Conservation (phyloP, 2,888 invertebrate genomes). For the Phlogophora meticulosa region DNA sequence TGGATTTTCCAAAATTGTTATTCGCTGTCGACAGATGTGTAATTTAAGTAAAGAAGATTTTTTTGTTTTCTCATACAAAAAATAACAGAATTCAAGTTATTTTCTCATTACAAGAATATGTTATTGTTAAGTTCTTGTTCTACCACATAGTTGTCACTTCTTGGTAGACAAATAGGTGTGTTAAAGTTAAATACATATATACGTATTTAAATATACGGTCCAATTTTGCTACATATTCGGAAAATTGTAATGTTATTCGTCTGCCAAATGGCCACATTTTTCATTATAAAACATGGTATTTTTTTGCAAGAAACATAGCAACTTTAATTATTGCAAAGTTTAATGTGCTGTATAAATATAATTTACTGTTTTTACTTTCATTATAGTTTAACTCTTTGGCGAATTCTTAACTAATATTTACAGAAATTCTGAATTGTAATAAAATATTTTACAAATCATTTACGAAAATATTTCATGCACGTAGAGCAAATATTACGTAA, state of each 20-base stretch:
- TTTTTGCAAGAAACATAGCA: slow-evolving; percentile 52
- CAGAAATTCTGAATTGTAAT: background rate
- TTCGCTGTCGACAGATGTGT: too few relatives aligned
- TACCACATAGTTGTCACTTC: background rate
- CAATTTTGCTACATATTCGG: background rate
- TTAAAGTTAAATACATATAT: background rate
- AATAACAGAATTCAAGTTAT: background rate
- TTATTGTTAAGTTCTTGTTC: background rate
- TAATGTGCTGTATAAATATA: background rate
- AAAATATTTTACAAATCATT: slow-evolving; percentile 1
- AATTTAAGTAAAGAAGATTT: too few relatives aligned
- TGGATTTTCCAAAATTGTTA: too few relatives aligned
- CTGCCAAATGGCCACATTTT: background rate
- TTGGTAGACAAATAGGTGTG: background rate
- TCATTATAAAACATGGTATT: background rate
- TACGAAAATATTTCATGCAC: slow-evolving; percentile 26
- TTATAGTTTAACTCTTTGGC: background rate
- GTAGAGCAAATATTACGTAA: slow-evolving; percentile 10
- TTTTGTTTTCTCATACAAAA: too few relatives aligned
- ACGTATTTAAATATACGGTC: background rate
- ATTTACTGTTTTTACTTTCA: slow-evolving; percentile 6
- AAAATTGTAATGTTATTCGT: background rate
- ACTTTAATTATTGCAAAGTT: slow-evolving; percentile 1
- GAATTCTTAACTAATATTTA: slow-evolving; percentile 16
- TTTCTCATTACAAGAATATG: background rate